Evolutionary conservation across 2,113 vertebrate genomes (phyloP), one percentile per base, ranked within the genome.

Genomic region (Hypomesus transpacificus): DNA sequence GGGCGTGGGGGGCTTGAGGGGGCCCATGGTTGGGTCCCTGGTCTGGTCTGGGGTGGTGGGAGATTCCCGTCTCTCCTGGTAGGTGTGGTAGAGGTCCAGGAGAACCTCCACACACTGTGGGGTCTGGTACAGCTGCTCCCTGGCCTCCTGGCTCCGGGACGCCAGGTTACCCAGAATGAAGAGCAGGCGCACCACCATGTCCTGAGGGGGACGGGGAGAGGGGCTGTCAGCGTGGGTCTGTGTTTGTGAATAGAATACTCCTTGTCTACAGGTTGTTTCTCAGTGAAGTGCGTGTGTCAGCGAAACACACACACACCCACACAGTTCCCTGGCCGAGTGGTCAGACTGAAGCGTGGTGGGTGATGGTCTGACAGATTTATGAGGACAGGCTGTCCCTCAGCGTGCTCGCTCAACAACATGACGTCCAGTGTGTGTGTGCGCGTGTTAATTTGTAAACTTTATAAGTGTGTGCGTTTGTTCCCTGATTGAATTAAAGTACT

Each of bases 91-190:
- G 60, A 98, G 80, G 0, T 68, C 78, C 74, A 95, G 80, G 75
- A 99, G 90, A 0, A 89, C 90, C 3, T 81, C 81, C 78, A 93
- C 17, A 71, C 92, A 91, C 73, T 80, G 87, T 26, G 87, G 52
- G 80, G 91, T 90, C 71, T 86, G 84, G 81, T 90, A 94, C 71
- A 98, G 88, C 62, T 85, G 84, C 80, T 89, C 90, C 3, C 94
- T 91, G 20, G 95, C 91, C 53, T 88, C 86, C 34, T 92, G 85
- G 68, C 84, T 92, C 73, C 92, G 93, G 20, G 93, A 92, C 6
- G 95, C 95, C 86, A 98, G 89, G 86, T 98, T 99, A 70, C 96
- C 95, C 62, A 98, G 92, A 70, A 94, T 93, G 85, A 98, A 98
- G 77, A 96, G 77, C 68, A 98, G 85, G 53, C 93, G 95, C 54